phyloP scores from a whole-genome alignment of 2,113 vertebrate genomes.

The Mirounga angustirostris region DNA sequence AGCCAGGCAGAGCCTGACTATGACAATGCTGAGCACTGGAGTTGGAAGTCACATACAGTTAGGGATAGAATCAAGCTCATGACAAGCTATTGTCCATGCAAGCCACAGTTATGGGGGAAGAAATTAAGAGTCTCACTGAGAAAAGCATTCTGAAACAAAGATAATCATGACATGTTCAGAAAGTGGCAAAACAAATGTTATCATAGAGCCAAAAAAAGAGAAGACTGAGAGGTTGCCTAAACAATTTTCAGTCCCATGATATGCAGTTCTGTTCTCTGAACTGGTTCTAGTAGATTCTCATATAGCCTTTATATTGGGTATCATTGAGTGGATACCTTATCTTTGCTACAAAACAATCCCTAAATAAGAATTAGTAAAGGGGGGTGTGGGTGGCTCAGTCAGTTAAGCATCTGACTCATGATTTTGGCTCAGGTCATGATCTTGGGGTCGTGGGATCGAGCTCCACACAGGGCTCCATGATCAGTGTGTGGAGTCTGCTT shows the following conservation, averaged over 20 bases:
- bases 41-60: not conserved
- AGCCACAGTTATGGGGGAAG: not conserved
- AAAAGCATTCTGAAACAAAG: not conserved
- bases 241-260: not conserved
- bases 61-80: not conserved
- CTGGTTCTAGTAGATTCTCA: not conserved
- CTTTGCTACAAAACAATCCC: not conserved
- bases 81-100: not conserved
- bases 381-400: not conserved
- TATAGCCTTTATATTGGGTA: not conserved
- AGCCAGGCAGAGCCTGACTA: not conserved
- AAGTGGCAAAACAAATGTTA: not conserved
- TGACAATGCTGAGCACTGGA: not conserved
- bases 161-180: not conserved
- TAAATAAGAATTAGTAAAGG: not conserved
- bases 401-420: not conserved
- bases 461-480: not conserved
- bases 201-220: not conserved
- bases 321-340: not conserved
- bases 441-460: not conserved
- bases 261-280: not conserved
- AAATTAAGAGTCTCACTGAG: not conserved
- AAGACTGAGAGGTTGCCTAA: not conserved
- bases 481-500: not conserved
- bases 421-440: not conserved